Conservation (phyloP, 2,113 vertebrate genomes). For the Anseranas semipalmata region DNA sequence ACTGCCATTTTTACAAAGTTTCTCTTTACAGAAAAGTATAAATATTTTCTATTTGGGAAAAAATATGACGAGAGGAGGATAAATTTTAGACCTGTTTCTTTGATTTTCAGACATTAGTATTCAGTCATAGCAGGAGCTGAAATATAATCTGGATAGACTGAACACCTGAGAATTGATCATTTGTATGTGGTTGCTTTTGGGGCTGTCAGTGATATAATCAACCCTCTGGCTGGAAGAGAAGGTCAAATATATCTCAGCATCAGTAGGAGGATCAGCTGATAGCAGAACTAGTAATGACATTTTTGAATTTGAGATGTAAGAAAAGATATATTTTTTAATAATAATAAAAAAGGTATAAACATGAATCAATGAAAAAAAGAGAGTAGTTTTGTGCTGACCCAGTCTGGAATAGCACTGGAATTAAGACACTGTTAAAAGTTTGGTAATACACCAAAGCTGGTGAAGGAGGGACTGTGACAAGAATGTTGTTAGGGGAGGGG, state of each 20-base stretch:
- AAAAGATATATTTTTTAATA: neutral
- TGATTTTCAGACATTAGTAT: neutral
- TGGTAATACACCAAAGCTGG: neutral
- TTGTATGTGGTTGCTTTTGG: neutral
- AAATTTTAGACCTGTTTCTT: neutral
- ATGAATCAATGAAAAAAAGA: neutral
- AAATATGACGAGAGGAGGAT: neutral
- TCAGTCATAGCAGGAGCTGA: neutral
- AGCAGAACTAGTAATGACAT: neutral
- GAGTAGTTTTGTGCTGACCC: neutral
- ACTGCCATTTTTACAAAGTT: neutral
- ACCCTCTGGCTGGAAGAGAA: neutral
- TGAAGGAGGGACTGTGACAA: neutral
- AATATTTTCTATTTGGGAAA: neutral
- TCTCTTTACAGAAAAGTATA: neutral
- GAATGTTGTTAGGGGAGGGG: neutral
- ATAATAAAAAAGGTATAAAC: neutral
- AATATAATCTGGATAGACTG: neutral
- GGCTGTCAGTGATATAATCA: neutral
- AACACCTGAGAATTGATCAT: neutral
- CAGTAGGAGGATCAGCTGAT: neutral
- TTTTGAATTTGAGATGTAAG: neutral
- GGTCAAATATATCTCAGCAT: neutral
- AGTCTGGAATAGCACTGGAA: neutral
- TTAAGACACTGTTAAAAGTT: neutral